A percentile compares a stretch with the other conserved stretches of the same genome.
phyloP scores from a whole-genome alignment of 1,140 invertebrate species.

The Marisa cornuarietis region DNA sequence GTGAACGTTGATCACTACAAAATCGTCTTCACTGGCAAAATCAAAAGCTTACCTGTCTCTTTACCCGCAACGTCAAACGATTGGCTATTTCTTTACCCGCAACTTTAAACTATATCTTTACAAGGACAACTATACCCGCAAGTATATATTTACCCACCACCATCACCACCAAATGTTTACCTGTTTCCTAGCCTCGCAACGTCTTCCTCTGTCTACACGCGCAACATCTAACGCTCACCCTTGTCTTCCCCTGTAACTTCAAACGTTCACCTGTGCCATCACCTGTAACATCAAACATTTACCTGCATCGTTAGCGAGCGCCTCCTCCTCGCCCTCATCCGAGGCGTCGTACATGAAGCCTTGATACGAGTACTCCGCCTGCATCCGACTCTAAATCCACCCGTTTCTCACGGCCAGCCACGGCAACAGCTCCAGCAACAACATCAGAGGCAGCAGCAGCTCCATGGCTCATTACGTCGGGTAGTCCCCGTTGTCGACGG shows the following conservation, averaged over 20 bases:
- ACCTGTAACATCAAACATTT: not conserved
- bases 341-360: slow-evolving; percentile 24
- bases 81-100: not conserved
- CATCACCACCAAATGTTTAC: no score
- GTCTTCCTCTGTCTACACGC: not conserved
- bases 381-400: not conserved
- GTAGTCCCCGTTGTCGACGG: not conserved
- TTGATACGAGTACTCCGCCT: slow-evolving; percentile 7
- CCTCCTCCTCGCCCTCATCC: slow-evolving; percentile 25
- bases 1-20: not conserved
- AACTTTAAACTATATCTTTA: not conserved
- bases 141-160: not conserved
- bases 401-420: not conserved
- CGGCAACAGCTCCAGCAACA: not conserved
- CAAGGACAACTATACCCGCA: no score
- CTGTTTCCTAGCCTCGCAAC: no score
- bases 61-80: no score
- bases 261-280: not conserved
- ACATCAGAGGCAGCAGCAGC: no score
- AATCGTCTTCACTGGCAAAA: not conserved
- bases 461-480: not conserved
- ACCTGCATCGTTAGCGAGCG: slow-evolving; percentile 17
- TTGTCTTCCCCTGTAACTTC: no score
- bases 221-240: not conserved
- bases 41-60: not conserved